Evolutionary conservation across 64 coral and sea anemone species (phyloP), one percentile per base, ranked within the genome.

Genomic region (Acropora tenuis): DNA sequence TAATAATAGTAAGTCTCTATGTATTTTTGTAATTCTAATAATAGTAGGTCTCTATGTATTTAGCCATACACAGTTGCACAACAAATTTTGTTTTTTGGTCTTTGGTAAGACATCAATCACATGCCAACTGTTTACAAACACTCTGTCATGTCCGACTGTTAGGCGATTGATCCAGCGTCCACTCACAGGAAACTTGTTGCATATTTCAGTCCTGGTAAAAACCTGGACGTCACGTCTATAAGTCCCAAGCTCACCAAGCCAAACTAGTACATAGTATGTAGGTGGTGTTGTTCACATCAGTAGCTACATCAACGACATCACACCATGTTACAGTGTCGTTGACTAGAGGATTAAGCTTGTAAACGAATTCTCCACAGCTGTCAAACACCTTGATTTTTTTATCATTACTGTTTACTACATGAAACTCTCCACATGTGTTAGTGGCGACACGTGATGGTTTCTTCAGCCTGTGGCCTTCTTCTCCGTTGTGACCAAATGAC

Each of bases 321-420:
- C 19, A 16, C n/a, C n/a, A n/a, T n/a, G n/a, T n/a, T n/a, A n/a
- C n/a, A n/a, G n/a, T n/a, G n/a, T n/a, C n/a, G n/a, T n/a, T n/a
- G n/a, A n/a, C n/a, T n/a, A n/a, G n/a, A n/a, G n/a, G n/a, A n/a
- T n/a, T n/a, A n/a, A n/a, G n/a, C n/a, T n/a, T n/a, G n/a, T 40
- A 11, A 1, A 81, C 20, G 65, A 93, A 88, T 43, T 93, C 74
- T 13, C 91, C 91, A 17, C 20, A 55, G 41, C 4, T 20, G 30
- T 73, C 71, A 41, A 73, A 73, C 30, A 7, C 71, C 18, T 73
- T 73, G n/a, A 73, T 30, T 6, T n/a, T 73, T 73, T 73, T 73
- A 73, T 73, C 71, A 2, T 30, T 30, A 41, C 41, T n/a, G n/a
- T n/a, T n/a, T n/a, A n/a, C n/a, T n/a, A n/a, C n/a, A n/a, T n/a